Percentiles rank a stretch among this genome's conserved stretches.
Evolutionary conservation across 2,888 invertebrate species (phyloP).

Genomic region (Chrysopilus asiliformis): DNA sequence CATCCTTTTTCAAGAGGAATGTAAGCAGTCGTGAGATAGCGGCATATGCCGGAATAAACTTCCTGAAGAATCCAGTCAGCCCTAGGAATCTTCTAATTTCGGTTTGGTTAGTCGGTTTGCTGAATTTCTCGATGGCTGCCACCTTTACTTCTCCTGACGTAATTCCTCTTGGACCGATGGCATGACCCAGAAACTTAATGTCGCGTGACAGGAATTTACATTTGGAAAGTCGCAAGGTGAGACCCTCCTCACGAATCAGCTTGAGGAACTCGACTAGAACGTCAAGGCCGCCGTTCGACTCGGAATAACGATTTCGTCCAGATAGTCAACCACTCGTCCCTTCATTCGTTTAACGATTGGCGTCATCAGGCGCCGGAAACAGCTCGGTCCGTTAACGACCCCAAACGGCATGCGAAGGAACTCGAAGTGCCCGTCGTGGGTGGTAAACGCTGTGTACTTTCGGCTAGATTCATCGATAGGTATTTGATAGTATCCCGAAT

Average conservation of each 20-base stretch:
- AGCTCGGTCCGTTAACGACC: too few relatives aligned
- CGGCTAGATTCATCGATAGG: too few relatives aligned
- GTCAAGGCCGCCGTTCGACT: conserved; percentile 12
- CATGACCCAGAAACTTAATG: conserved; percentile 15
- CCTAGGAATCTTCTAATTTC: conserved; percentile 15
- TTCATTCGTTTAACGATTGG: neutral
- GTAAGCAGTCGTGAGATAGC: conserved; percentile 4
- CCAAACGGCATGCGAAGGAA: too few relatives aligned
- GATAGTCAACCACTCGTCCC: neutral
- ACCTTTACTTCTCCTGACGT: conserved; percentile 17
- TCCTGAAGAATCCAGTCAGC: conserved; percentile 16
- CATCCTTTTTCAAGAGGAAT: conserved; percentile 1
- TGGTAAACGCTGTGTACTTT: too few relatives aligned
- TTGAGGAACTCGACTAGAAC: conserved; percentile 15
- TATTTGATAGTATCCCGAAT: too few relatives aligned
- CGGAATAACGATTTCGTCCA: conserved; percentile 7
- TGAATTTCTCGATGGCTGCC: conserved; percentile 18
- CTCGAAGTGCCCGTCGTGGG: too few relatives aligned
- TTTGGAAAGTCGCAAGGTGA: conserved; percentile 12
- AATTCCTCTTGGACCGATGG: conserved; percentile 19
- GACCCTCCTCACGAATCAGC: conserved; percentile 7
- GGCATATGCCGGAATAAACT: conserved; percentile 6
- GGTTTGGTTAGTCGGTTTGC: conserved; percentile 14
- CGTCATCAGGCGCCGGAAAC: too few relatives aligned
- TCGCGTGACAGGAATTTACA: conserved; percentile 16